Evolutionary conservation across 2,797 vertebrate species (phyloP).

Genomic region (Sebastes steindachneri): DNA sequence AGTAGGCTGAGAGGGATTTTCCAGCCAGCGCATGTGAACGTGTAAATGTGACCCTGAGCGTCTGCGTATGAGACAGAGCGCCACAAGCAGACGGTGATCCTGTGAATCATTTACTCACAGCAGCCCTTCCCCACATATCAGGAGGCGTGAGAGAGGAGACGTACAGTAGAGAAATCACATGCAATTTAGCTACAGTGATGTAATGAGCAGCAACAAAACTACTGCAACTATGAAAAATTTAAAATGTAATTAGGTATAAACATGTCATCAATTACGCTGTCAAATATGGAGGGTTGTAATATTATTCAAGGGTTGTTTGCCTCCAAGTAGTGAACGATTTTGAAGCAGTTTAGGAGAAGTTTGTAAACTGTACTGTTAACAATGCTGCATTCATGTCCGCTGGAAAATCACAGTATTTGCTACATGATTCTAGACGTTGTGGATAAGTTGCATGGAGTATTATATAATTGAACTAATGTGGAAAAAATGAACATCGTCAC

Average conservation of each 20-base stretch:
- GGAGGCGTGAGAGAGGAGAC: neutral
- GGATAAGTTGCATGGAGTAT: too few species aligned
- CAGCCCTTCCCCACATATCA: neutral
- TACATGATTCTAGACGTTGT: neutral
- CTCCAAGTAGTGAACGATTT: neutral
- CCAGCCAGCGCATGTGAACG: slow-evolving; percentile 19
- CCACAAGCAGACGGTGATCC: slow-evolving; percentile 26
- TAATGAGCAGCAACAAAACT: neutral
- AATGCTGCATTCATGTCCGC: neutral
- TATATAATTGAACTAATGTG: neutral
- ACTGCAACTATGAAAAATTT: neutral
- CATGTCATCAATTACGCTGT: slow-evolving; percentile 11
- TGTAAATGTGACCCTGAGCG: slow-evolving; percentile 47
- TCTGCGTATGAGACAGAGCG: slow-evolving; percentile 25
- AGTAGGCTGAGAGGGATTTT: slow-evolving; percentile 45
- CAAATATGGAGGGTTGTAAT: neutral
- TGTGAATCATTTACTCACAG: slow-evolving; percentile 46
- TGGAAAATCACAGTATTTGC: neutral
- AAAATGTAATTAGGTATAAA: slow-evolving; percentile 17
- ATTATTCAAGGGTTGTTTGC: slow-evolving; percentile 1
- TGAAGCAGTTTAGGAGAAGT: neutral
- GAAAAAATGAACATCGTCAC: neutral
- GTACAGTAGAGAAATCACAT: neutral
- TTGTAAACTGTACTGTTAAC: neutral
- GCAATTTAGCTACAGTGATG: neutral